These are phyloP conservation scores for Pica pica DNA, from an alignment of 2,113 vertebrate species.

Conservation along the genomic window DNA sequence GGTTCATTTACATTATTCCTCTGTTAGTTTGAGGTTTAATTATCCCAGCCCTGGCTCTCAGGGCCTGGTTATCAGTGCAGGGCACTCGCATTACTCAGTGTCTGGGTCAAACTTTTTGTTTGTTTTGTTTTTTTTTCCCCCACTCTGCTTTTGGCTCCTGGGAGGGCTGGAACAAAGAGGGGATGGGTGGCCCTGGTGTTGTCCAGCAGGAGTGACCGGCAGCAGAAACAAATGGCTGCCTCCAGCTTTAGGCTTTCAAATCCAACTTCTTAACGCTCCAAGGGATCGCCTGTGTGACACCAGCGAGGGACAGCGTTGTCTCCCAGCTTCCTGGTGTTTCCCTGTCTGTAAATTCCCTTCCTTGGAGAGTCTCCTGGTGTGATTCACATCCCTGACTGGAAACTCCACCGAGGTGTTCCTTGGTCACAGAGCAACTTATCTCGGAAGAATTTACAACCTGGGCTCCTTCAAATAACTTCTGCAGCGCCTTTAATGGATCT, in stretches of 20 bases:
- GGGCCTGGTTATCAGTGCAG: neutral
- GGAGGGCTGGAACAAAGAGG: constrained; percentile 31
- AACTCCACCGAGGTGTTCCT: neutral
- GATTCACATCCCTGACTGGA: neutral
- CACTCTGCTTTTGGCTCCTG: neutral
- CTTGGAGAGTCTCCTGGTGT: neutral
- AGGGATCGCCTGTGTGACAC: neutral
- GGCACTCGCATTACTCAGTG: neutral
- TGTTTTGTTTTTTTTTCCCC: neutral
- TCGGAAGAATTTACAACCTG: neutral
- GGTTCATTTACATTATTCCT: neutral
- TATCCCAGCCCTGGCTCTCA: neutral
- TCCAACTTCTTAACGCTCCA: neutral
- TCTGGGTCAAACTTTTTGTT: neutral
- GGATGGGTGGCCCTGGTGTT: neutral
- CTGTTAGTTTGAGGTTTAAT: neutral
- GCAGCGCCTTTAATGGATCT: neutral
- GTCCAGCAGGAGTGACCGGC: neutral
- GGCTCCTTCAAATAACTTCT: neutral
- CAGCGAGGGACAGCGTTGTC: neutral
- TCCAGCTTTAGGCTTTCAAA: neutral
- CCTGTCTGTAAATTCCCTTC: neutral
- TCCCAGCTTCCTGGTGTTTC: neutral
- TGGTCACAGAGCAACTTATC: neutral
- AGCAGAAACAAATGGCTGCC: neutral